phyloP scores from a whole-genome alignment of 2,888 invertebrate genomes.

The Ormyrus labotus region DNA sequence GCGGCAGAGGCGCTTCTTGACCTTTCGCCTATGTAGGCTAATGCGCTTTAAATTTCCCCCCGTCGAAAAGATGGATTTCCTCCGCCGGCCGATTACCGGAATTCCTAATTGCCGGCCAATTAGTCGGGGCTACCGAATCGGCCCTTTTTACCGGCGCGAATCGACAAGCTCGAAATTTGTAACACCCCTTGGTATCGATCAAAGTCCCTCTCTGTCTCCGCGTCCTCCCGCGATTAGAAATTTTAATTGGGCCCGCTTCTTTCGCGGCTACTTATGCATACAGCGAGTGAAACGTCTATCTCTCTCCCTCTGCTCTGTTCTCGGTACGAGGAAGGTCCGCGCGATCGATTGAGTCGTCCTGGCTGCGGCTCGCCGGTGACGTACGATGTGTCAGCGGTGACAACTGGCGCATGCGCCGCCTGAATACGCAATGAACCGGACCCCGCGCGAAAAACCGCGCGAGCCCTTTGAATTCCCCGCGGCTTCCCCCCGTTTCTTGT shows the following conservation, averaged over 20 bases:
- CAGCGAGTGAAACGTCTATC: conserved; percentile 64
- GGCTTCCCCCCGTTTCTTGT: not conserved
- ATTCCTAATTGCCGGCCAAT: no score
- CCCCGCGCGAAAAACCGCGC: conserved; percentile 61
- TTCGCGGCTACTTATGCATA: conserved; percentile 33
- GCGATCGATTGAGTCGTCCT: conserved; percentile 69
- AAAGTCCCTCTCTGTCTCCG: not conserved
- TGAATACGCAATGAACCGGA: conserved; percentile 73
- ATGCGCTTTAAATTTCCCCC: conserved; percentile 45
- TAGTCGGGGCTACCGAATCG: no score
- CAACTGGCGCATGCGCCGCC: conserved; percentile 75
- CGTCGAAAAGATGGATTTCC: no score
- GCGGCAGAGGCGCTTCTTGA: conserved; percentile 14
- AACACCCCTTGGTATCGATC: no score
- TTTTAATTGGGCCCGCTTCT: conserved; percentile 34
- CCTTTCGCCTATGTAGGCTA: conserved; percentile 37
- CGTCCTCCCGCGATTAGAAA: conserved; percentile 26
- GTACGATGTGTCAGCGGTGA: conserved; percentile 76
- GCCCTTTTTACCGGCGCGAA: no score
- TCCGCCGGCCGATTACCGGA: no score
- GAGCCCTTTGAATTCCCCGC: conserved; percentile 35
- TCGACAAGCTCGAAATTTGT: no score
- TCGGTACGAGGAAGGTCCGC: conserved; percentile 11
- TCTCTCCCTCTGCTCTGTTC: conserved; percentile 60
- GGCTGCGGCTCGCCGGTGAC: conserved; percentile 68